phyloP scores from a whole-genome alignment of 2,797 vertebrate species.

The Amblyopsis hoosieri region DNA sequence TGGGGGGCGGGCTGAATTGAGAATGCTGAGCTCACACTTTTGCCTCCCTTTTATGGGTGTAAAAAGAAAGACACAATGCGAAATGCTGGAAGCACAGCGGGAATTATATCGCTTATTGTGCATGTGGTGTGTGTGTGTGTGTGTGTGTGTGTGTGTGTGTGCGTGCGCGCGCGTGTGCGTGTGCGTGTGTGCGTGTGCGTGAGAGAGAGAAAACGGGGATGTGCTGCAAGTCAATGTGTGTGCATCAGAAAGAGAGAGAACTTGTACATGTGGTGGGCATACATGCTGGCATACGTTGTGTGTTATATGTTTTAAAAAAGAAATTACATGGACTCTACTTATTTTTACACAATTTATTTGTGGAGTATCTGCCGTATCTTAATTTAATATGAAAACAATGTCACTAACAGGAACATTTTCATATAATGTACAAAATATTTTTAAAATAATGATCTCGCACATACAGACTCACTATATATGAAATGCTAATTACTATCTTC shows the following conservation, averaged over 20 bases:
- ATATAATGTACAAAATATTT: neutral
- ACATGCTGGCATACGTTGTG: slow-evolving; percentile 1
- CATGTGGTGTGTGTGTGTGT: slow-evolving; percentile 32
- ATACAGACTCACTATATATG: neutral
- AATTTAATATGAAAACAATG: too few relatives aligned
- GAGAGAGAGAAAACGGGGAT: slow-evolving; percentile 16
- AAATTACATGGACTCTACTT: too few relatives aligned
- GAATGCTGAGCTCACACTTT: slow-evolving; percentile 73
- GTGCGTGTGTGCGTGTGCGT: slow-evolving; percentile 13
- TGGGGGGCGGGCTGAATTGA: slow-evolving; percentile 62
- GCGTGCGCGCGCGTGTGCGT: slow-evolving; percentile 21
- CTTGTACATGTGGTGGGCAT: slow-evolving; percentile 7
- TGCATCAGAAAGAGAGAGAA: neutral
- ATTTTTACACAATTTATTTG: too few relatives aligned
- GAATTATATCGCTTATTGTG: slow-evolving; percentile 64
- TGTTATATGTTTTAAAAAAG: neutral
- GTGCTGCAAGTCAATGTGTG: slow-evolving; percentile 22
- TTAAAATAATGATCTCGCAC: slow-evolving; percentile 3
- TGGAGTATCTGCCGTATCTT: too few relatives aligned
- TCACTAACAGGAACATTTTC: too few relatives aligned
- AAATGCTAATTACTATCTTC: slow-evolving; percentile 41
- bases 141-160: slow-evolving; percentile 28
- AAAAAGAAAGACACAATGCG: slow-evolving; percentile 76
- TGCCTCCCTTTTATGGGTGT: slow-evolving; percentile 69
- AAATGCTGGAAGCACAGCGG: slow-evolving; percentile 66